A percentile compares a stretch with the other conserved stretches of the same genome.
phyloP scores from a whole-genome alignment of 2,797 vertebrate genomes.

The Danio choprae region DNA sequence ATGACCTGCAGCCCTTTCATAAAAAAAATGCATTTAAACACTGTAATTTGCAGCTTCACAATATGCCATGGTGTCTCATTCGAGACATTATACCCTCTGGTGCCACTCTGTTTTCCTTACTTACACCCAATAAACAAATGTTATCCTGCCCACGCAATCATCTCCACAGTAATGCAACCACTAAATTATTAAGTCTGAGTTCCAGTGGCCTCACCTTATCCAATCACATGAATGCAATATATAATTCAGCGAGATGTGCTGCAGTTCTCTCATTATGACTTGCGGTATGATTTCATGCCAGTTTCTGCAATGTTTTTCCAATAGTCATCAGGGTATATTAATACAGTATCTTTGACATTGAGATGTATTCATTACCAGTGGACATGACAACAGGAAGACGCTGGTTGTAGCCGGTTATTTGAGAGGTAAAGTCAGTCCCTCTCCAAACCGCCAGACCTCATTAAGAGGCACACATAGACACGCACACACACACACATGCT shows the following conservation, averaged over 20 bases:
- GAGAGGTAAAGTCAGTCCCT: constrained; percentile 36
- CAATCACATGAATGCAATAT: constrained; percentile 77
- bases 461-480: constrained; percentile 58
- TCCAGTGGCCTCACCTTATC: constrained; percentile 79
- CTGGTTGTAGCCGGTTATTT: constrained; percentile 15
- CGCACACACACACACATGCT: constrained; percentile 8
- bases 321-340: constrained; percentile 48
- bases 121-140: constrained; percentile 51
- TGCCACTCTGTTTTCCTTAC: constrained; percentile 37
- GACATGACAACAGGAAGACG: constrained; percentile 33
- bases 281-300: constrained; percentile 73
- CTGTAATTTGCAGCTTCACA: constrained; percentile 9
- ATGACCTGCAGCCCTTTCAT: not conserved
- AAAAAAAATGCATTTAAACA: not conserved
- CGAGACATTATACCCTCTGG: constrained; percentile 30
- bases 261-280: constrained; percentile 77
- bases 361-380: constrained; percentile 53
- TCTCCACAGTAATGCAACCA: constrained; percentile 76
- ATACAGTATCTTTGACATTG: constrained; percentile 50
- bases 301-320: constrained; percentile 45
- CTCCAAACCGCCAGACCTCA: constrained; percentile 54
- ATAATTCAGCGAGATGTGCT: constrained; percentile 78
- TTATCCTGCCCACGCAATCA: constrained; percentile 70
- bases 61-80: constrained; percentile 25
- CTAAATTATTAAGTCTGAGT: constrained; percentile 79